Percentiles rank a stretch among this genome's conserved stretches.
phyloP scores from a whole-genome alignment of 2,888 invertebrate species.

The Netelia melanura region DNA sequence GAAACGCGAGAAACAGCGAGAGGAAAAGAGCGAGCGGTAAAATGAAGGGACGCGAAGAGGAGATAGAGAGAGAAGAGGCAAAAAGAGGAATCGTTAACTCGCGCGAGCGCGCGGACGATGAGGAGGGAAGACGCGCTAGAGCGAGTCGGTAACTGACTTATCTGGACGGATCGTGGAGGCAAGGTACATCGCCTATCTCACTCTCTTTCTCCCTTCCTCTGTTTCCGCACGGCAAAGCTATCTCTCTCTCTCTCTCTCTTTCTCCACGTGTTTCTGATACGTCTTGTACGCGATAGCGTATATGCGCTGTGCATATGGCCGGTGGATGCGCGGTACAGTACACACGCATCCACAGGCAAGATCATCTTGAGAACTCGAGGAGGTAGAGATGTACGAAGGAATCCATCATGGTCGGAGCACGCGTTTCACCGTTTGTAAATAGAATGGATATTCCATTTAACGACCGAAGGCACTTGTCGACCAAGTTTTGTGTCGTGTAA shows the following conservation, averaged over 20 bases:
- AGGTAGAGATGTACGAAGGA: conserved; percentile 41
- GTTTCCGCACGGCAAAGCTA: conserved; percentile 49
- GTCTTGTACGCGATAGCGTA: conserved; percentile 57
- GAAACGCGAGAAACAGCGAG: conserved; percentile 55
- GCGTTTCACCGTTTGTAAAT: conserved; percentile 62
- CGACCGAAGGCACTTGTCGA: background rate
- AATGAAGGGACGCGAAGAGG: conserved; percentile 66
- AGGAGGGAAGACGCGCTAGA: conserved; percentile 80
- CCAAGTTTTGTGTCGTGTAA: conserved; percentile 10
- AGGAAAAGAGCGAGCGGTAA: conserved; percentile 66
- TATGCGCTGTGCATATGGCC: conserved; percentile 34
- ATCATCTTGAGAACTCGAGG: conserved; percentile 60
- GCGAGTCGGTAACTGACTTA: conserved; percentile 83
- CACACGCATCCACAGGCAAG: conserved; percentile 47
- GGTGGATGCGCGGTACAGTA: conserved; percentile 38
- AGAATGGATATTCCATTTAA: conserved; percentile 46
- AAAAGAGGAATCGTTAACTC: conserved; percentile 53
- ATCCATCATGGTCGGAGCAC: conserved; percentile 58
- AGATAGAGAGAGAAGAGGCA: conserved; percentile 15
- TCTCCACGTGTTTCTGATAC: conserved; percentile 70
- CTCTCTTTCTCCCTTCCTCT: conserved; percentile 51
- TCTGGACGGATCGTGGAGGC: conserved; percentile 77
- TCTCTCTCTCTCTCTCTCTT: conserved; percentile 65
- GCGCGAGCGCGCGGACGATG: conserved; percentile 66
- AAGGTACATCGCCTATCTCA: conserved; percentile 68